Base-by-base conservation (phyloP, 2,888 invertebrate genomes). In the Polyommatus icarus region DNA sequence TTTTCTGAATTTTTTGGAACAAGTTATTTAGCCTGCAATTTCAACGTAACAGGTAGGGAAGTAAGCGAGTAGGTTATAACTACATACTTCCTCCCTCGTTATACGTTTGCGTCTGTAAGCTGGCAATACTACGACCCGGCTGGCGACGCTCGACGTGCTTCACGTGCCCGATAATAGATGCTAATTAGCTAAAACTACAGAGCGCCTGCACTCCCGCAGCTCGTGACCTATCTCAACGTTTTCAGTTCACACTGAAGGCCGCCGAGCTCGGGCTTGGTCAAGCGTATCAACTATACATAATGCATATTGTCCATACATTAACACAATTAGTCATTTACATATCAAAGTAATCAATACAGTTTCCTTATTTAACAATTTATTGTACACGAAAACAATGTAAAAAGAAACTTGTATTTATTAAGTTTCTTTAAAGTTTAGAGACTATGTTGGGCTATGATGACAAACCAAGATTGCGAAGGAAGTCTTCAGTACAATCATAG, bases 161-260 rank as follows among this genome's bases (percentile, higher is more conserved):
- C 6, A 50, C 50, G 50, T 46, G 75, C 54, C 75, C 75, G 46
- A 6, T 54, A 46, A 75, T 75, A 75, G 75, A 50, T 54, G 75
- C 75, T 75, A 75, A 72, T 72, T 72, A 72, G 72, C 40, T 72
- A 40, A 36, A 72, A 72, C 18, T 71, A 67, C 67, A 67, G 29
- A 67, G 67, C 72, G 8, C 18, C 71, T 7, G 72, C 40, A 20
- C 20, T 54, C 54, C 54, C 18, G 54, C 72, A n/a, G 10, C 72
- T 72, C 40, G n/a, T 72, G 72, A 72, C 72, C 72, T 72, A 72
- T 72, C 72, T 72, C 72, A 72, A 72, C 72, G 40, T 72, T 40
- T 36, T 72, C 71, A 36, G 36, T 61, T 32, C 71, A 40, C n/a
- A 40, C 40, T 72, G 40, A 72, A 72, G 72, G 72, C 24, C 72